These are phyloP conservation scores for Fragum fragum DNA, from an alignment of 2,888 invertebrate species.

Conservation along the genomic window DNA sequence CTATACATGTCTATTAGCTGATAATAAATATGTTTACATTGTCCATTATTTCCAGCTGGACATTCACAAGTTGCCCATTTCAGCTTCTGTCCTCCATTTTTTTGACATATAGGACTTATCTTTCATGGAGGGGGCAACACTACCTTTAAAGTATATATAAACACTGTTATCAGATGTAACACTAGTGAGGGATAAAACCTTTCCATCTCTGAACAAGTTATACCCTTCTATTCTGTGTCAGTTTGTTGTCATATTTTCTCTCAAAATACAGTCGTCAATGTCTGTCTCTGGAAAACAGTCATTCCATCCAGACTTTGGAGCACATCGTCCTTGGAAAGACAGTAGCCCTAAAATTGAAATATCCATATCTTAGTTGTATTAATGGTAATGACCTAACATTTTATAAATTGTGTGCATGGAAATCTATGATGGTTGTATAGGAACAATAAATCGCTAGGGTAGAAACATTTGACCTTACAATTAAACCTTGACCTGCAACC, in stretches of 20 bases:
- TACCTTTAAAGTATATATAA: constrained; percentile 7
- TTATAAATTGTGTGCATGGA: too few species aligned
- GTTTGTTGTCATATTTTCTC: constrained; percentile 32
- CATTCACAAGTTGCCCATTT: constrained; percentile 46
- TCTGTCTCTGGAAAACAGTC: constrained; percentile 18
- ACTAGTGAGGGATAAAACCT: constrained; percentile 24
- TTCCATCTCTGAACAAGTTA: constrained; percentile 37
- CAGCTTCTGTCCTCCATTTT: constrained; percentile 37
- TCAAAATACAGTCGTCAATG: constrained; percentile 37
- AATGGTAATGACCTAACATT: too few species aligned
- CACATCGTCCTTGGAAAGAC: constrained; percentile 42
- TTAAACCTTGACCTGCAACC: too few species aligned
- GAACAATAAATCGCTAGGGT: too few species aligned
- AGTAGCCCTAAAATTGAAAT: constrained; percentile 34
- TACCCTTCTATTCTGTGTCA: constrained; percentile 43
- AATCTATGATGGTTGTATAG: too few species aligned
- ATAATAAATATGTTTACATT: constrained; percentile 48
- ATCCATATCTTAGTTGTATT: not conserved
- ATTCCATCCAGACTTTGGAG: constrained; percentile 41
- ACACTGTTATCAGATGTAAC: not conserved
- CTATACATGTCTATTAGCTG: constrained; percentile 35
- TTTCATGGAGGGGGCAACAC: constrained; percentile 32
- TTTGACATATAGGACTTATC: constrained; percentile 35
- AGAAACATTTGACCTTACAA: too few species aligned
- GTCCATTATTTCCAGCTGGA: constrained; percentile 49